Percentiles rank a stretch among this genome's conserved stretches.
Conservation (phyloP, 2,113 vertebrate genomes). For the Callaeas wilsoni region DNA sequence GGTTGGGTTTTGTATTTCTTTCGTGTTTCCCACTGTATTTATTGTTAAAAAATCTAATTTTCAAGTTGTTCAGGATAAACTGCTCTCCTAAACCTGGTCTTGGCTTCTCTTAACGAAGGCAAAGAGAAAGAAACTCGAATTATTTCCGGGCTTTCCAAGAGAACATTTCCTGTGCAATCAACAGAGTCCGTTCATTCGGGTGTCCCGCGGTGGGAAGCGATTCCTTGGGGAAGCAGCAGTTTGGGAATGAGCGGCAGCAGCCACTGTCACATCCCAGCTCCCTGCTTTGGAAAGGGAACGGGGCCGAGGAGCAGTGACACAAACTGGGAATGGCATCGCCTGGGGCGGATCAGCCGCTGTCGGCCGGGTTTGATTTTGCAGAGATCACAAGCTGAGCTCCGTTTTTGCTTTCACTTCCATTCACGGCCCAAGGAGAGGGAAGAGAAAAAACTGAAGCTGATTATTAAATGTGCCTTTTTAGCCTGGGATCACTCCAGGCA, state of each 20-base stretch:
- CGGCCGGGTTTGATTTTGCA: background rate
- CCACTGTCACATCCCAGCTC: background rate
- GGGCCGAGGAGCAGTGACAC: background rate
- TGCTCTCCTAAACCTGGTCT: background rate
- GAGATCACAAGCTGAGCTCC: background rate
- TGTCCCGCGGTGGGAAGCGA: background rate
- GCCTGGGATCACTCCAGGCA: background rate
- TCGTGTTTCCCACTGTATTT: background rate
- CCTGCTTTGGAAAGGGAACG: background rate
- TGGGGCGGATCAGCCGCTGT: background rate
- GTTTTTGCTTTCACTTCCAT: background rate
- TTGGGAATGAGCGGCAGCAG: background rate
- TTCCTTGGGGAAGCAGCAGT: background rate
- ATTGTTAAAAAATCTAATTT: background rate
- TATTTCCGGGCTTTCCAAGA: background rate
- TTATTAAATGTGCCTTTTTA: constrained; percentile 25
- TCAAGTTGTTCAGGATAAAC: background rate
- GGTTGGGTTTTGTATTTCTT: background rate
- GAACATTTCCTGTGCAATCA: background rate
- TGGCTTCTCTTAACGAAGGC: background rate
- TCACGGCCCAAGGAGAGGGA: background rate
- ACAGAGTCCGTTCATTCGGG: background rate
- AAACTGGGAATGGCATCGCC: background rate
- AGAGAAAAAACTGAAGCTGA: background rate
- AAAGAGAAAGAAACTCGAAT: background rate